Evolutionary conservation across 2,888 invertebrate genomes (phyloP).

Genomic region (Exocentrus adspersus): DNA sequence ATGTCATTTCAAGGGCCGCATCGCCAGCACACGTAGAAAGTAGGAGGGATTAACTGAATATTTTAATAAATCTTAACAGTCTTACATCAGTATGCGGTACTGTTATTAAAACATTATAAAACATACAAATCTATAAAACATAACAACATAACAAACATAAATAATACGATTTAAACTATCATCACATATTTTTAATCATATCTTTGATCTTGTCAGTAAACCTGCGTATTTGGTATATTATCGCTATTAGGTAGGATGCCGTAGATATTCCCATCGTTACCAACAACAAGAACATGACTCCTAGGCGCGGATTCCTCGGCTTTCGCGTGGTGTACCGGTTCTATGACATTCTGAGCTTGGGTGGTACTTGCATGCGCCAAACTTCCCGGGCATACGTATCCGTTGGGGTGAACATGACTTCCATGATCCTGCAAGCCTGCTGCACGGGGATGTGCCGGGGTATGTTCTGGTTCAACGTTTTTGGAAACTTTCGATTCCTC

Average conservation of each 20-base stretch:
- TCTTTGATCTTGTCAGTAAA: background rate
- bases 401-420: background rate
- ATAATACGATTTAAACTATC: slow-evolving; percentile 20
- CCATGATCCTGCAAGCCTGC: too few relatives aligned
- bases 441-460: too few relatives aligned
- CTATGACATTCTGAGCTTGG: background rate
- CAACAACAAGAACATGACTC: background rate
- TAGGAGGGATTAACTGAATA: background rate
- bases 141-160: slow-evolving; percentile 25
- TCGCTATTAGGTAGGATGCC: background rate
- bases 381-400: slow-evolving; percentile 4
- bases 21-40: background rate
- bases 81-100: slow-evolving; percentile 25
- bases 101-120: slow-evolving; percentile 19
- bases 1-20: too few relatives aligned
- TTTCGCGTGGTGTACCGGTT: background rate
- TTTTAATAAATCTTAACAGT: slow-evolving; percentile 21
- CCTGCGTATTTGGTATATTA: background rate
- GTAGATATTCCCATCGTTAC: background rate
- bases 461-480: too few relatives aligned
- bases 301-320: background rate
- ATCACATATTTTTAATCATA: slow-evolving; percentile 22
- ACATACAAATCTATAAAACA: slow-evolving; percentile 9
- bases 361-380: background rate
- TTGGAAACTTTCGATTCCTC: too few relatives aligned